phyloP scores from a whole-genome alignment of 2,888 invertebrate genomes.

The Trypoxylon attenuatum region DNA sequence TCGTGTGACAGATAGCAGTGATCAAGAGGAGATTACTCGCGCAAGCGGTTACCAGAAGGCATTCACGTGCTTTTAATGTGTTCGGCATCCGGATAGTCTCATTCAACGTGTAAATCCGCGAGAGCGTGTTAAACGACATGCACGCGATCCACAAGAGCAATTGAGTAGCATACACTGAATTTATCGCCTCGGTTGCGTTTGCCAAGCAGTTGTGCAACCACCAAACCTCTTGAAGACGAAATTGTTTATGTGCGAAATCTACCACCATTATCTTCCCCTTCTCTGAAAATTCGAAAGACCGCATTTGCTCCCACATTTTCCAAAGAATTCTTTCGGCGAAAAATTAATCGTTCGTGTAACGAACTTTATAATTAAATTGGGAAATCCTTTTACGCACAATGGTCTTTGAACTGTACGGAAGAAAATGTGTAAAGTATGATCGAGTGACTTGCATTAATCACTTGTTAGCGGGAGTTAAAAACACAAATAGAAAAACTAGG shows the following conservation, averaged over 20 bases:
- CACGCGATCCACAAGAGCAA: constrained; percentile 55
- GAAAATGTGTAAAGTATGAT: not conserved
- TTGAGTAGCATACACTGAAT: constrained; percentile 54
- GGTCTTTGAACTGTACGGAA: not conserved
- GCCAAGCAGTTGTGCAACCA: constrained; percentile 55
- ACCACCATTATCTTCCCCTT: constrained; percentile 30
- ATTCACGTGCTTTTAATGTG: constrained; percentile 37
- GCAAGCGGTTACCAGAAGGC: constrained; percentile 43
- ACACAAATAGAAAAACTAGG: not conserved
- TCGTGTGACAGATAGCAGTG: constrained; percentile 50
- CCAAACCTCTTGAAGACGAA: constrained; percentile 55
- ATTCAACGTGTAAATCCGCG: constrained; percentile 55
- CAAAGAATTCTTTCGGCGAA: too few relatives aligned
- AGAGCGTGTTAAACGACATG: constrained; percentile 52
- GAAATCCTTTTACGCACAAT: too few relatives aligned
- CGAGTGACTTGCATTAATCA: not conserved
- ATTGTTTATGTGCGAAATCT: constrained; percentile 16
- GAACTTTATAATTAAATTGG: not conserved
- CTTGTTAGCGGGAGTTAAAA: too few relatives aligned
- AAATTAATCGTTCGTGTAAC: not conserved
- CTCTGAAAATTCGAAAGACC: constrained; percentile 3
- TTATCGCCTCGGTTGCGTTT: constrained; percentile 53
- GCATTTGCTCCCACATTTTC: too few relatives aligned
- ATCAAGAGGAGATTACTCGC: constrained; percentile 48
- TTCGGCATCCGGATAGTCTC: constrained; percentile 16